These are phyloP conservation scores for Diplodus sargus DNA, from an alignment of 2,797 vertebrate species.

Conservation along the genomic window DNA sequence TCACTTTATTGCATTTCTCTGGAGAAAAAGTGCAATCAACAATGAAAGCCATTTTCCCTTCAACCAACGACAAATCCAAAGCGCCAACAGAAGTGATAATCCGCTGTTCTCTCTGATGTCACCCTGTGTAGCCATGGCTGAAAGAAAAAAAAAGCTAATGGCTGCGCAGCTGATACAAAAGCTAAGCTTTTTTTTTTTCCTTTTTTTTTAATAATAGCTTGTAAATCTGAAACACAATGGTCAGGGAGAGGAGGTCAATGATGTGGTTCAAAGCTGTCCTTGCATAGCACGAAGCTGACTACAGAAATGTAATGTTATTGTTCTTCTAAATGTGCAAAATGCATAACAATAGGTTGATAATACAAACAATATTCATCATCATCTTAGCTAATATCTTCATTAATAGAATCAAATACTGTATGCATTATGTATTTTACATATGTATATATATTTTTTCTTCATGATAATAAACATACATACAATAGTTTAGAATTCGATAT, in stretches of 20 bases:
- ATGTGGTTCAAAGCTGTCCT: constrained; percentile 93
- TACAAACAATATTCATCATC: constrained; percentile 88
- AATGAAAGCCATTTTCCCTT: constrained; percentile 89
- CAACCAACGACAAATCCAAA: constrained; percentile 87
- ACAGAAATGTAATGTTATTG: constrained; percentile 90
- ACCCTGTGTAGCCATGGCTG: constrained; percentile 77
- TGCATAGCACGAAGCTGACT: constrained; percentile 99
- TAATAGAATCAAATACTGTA: constrained; percentile 87
- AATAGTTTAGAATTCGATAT: constrained; percentile 82
- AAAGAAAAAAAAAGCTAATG: constrained; percentile 81
- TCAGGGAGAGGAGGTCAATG: constrained; percentile 75
- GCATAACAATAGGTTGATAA: constrained; percentile 92
- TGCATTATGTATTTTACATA: constrained; percentile 86
- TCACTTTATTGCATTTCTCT: constrained; percentile 92
- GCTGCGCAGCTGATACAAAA: constrained; percentile 88
- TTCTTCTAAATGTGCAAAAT: constrained; percentile 96
- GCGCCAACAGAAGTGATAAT: constrained; percentile 72
- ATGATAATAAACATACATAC: constrained; percentile 89
- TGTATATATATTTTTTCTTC: constrained; percentile 90
- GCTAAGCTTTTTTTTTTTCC: constrained; percentile 83
- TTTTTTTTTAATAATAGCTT: constrained; percentile 83
- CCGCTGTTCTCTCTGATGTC: constrained; percentile 70
- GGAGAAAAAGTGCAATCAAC: constrained; percentile 92
- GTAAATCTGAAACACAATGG: constrained; percentile 77
- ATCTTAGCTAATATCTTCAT: constrained; percentile 87